Conservation (phyloP, 1,140 invertebrate genomes). For the Pseudomyrmex flavicornis region DNA sequence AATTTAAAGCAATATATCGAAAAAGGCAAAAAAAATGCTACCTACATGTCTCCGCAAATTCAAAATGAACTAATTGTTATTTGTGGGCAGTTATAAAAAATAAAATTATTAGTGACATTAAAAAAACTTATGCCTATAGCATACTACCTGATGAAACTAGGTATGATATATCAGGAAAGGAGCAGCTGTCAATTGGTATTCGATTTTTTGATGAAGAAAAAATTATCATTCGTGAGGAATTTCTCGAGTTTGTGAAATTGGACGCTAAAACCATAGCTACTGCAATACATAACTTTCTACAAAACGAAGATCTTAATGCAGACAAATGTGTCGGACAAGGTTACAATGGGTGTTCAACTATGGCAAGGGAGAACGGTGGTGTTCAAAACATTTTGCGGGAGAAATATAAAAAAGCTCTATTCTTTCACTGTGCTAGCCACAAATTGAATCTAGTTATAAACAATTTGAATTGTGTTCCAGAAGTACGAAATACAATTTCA, state of each 20-base stretch:
- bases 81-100: too few relatives aligned
- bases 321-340: neutral
- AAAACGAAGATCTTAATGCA: neutral
- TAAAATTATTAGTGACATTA: too few relatives aligned
- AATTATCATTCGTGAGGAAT: neutral
- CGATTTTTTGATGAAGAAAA: neutral
- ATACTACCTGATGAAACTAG: neutral
- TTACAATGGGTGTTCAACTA: neutral
- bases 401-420: conserved; percentile 4
- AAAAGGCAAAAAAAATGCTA: too few relatives aligned
- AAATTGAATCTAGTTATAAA: neutral
- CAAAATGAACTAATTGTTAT: too few relatives aligned
- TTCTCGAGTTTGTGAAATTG: neutral
- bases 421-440: conserved; percentile 2
- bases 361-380: neutral
- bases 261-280: neutral
- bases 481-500: neutral
- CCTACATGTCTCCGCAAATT: too few relatives aligned
- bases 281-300: neutral
- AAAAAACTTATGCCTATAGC: neutral
- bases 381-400: neutral
- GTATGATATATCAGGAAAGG: neutral
- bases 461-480: neutral
- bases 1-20: too few relatives aligned
- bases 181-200: neutral